Conservation (phyloP, 2,113 vertebrate genomes). For the Saguinus midas region DNA sequence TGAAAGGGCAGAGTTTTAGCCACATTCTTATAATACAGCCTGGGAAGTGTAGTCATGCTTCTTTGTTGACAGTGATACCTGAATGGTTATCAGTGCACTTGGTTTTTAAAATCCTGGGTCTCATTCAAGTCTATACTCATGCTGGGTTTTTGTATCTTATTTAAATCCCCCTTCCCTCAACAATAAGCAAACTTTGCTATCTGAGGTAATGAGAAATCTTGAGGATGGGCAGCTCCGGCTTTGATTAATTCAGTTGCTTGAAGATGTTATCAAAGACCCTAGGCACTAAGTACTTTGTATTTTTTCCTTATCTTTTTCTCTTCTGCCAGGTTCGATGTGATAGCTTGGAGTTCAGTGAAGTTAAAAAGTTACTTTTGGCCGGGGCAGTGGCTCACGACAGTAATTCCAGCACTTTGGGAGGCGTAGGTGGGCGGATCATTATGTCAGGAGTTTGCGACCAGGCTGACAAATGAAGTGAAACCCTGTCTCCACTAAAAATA, state of each 20-base stretch:
- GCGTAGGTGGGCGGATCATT: too few relatives aligned
- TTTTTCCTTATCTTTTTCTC: neutral
- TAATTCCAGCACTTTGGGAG: too few relatives aligned
- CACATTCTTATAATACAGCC: neutral
- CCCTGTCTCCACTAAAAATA: too few relatives aligned
- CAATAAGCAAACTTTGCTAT: neutral
- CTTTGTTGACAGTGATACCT: neutral
- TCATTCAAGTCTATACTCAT: neutral
- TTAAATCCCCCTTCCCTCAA: neutral
- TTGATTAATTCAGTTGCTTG: neutral
- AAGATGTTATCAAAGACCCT: neutral
- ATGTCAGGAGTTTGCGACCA: too few relatives aligned
- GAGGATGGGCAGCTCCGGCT: neutral
- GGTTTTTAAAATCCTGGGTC: neutral
- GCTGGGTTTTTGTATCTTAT: neutral
- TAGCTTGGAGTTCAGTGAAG: neutral
- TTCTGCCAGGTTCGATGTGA: neutral
- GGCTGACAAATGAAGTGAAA: too few relatives aligned
- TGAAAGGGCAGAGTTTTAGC: neutral
- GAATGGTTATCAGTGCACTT: neutral
- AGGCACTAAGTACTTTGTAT: neutral
- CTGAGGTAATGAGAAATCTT: neutral
- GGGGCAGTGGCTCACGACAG: too few relatives aligned
- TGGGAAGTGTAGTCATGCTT: neutral
- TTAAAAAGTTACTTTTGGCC: too few relatives aligned